Evolutionary conservation across 2,113 vertebrate species (phyloP).

Genomic region (Syrmaticus mikado): DNA sequence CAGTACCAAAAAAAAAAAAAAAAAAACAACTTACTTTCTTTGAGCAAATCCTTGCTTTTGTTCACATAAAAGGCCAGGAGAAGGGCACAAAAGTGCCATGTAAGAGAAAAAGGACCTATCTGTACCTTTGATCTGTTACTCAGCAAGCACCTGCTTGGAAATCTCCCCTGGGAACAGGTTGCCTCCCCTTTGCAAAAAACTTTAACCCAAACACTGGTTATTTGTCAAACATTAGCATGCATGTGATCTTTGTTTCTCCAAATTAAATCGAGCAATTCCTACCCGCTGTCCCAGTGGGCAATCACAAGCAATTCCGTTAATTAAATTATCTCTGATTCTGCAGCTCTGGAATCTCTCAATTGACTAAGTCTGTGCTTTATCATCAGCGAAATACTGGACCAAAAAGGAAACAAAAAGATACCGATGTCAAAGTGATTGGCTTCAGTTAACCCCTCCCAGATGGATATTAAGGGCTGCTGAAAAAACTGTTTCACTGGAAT

Average conservation of each 20-base stretch:
- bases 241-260: conserved; percentile 75
- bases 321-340: conserved; percentile 80
- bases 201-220: conserved; percentile 49
- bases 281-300: conserved; percentile 68
- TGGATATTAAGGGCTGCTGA: conserved; percentile 39
- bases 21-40: neutral
- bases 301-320: conserved; percentile 75
- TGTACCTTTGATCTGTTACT: neutral
- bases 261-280: conserved; percentile 77
- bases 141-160: neutral
- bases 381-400: conserved; percentile 68
- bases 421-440: conserved; percentile 35
- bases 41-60: neutral
- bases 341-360: conserved; percentile 77
- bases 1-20: neutral
- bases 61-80: neutral
- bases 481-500: conserved; percentile 25
- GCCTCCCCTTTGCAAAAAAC: neutral
- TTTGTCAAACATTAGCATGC: conserved; percentile 76
- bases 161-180: neutral
- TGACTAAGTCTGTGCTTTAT: conserved; percentile 74
- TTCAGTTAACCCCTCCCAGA: conserved; percentile 65
- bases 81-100: neutral
- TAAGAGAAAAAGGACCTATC: neutral
- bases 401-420: conserved; percentile 59